These are phyloP conservation scores for Calonectris borealis DNA, from an alignment of 2,113 vertebrate species.

Conservation along the genomic window DNA sequence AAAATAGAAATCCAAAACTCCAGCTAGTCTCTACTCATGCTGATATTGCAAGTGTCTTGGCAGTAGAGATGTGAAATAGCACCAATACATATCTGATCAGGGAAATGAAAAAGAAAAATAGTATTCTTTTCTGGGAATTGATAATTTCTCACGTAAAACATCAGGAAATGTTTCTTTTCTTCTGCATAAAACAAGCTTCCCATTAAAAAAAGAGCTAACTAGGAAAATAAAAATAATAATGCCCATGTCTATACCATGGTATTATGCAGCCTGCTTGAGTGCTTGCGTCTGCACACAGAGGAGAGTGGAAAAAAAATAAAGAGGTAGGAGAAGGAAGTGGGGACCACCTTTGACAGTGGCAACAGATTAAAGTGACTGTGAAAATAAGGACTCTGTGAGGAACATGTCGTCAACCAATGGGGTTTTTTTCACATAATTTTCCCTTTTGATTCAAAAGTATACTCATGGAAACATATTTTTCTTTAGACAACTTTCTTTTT, in stretches of 20 bases:
- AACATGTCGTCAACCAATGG: not conserved
- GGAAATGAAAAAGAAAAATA: not conserved
- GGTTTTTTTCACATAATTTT: rapidly evolving
- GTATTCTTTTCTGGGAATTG: not conserved
- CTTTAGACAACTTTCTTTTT: not conserved
- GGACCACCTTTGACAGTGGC: not conserved
- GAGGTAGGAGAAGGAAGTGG: not conserved
- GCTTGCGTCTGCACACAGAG: not conserved
- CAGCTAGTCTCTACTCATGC: not conserved
- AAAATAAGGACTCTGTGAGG: not conserved
- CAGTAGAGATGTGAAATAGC: not conserved
- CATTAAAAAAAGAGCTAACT: not conserved
- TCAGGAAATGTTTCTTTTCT: not conserved
- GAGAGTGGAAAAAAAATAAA: not conserved
- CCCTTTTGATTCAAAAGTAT: not conserved
- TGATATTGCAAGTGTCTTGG: not conserved
- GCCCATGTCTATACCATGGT: too few species aligned
- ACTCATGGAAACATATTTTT: not conserved
- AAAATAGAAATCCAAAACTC: not conserved
- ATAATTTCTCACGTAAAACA: not conserved
- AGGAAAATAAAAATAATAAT: not conserved
- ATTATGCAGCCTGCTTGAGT: not conserved
- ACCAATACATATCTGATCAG: not conserved
- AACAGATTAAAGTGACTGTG: not conserved
- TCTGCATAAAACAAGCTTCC: not conserved